Base-by-base conservation (phyloP, 2,797 vertebrate species). In the Bradypodion pumilum region DNA sequence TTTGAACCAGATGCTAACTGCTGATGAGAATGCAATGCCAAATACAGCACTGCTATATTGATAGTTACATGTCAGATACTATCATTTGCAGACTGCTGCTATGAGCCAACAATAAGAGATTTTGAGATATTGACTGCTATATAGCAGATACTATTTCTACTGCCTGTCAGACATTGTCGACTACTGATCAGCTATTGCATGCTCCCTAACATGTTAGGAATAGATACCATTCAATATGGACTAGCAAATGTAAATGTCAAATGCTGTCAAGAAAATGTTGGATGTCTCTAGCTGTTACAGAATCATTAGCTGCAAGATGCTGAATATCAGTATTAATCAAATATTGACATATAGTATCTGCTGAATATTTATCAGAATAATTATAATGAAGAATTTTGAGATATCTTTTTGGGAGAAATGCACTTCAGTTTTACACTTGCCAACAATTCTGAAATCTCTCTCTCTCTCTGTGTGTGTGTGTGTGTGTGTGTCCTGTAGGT, bases 401-500 rank as follows among this genome's bases (percentile, higher is more conserved):
- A 69, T 35, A 23, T 37, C 7, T 37, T 40, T 69, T 21, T 12
- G 9, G 19, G 66, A 40, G 19, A 66, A 32, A 25, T n/a, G 19
- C 16, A 23, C 77, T 77, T 68, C 44, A 76, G 46, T 37, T 52
- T 27, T 37, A 60, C 32, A 23, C 49, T 82, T 66, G 12, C 46
- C 68, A 32, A 83, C 13, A 25, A 1, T 2, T 56, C 52, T 56
- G 52, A 56, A 56, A 15, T 21, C 15, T 56, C 52, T 56, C 52
- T 12, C 52, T 56, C 80, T 35, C 44, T 60, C 6, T 32, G 12
- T 65, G n/a, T n/a, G n/a, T n/a, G n/a, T n/a, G n/a, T n/a, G n/a
- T n/a, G n/a, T n/a, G n/a, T 49, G 5, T 49, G 9, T 56, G 52
- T 90, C 81, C 84, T 0, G 8, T 83, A 98, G 97, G 97, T 98